These are phyloP conservation scores for Diploptera punctata DNA, from an alignment of 2,888 invertebrate species.

Conservation along the genomic window DNA sequence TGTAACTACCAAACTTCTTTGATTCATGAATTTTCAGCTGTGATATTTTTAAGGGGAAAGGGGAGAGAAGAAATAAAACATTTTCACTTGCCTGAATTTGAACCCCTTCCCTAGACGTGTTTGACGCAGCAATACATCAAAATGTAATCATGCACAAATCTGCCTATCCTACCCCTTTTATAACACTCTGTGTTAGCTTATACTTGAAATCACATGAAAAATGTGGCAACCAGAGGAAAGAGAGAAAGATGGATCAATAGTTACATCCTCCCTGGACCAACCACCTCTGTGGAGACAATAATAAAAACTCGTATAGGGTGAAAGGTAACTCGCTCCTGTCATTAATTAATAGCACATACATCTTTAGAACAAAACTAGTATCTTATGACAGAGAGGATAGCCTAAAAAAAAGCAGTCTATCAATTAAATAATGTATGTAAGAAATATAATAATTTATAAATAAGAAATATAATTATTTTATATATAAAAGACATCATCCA, in stretches of 20 bases:
- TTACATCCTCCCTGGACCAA: neutral
- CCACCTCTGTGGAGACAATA: constrained; percentile 8
- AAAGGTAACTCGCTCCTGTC: too few species aligned
- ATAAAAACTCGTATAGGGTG: too few species aligned
- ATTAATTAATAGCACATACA: too few species aligned
- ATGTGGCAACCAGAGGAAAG: constrained; percentile 26
- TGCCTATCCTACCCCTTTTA: constrained; percentile 32
- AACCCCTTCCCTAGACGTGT: constrained; percentile 7
- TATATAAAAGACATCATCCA: too few species aligned
- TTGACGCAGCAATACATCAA: constrained; percentile 32
- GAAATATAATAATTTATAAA: too few species aligned
- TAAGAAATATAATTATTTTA: too few species aligned
- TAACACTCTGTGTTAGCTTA: constrained; percentile 28
- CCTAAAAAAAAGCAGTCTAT: too few species aligned
- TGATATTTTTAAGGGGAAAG: constrained; percentile 3
- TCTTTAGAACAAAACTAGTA: too few species aligned
- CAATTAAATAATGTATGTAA: too few species aligned
- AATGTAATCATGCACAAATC: constrained; percentile 37
- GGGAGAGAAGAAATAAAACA: constrained; percentile 25
- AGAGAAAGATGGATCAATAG: constrained; percentile 23
- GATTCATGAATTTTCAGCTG: constrained; percentile 12
- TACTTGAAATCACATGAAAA: constrained; percentile 32
- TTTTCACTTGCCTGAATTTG: constrained; percentile 28
- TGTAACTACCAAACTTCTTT: constrained; percentile 4
- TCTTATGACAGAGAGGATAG: too few species aligned